Base-by-base conservation (phyloP, 1,140 invertebrate species). In the Diabrotica virgifera region DNA sequence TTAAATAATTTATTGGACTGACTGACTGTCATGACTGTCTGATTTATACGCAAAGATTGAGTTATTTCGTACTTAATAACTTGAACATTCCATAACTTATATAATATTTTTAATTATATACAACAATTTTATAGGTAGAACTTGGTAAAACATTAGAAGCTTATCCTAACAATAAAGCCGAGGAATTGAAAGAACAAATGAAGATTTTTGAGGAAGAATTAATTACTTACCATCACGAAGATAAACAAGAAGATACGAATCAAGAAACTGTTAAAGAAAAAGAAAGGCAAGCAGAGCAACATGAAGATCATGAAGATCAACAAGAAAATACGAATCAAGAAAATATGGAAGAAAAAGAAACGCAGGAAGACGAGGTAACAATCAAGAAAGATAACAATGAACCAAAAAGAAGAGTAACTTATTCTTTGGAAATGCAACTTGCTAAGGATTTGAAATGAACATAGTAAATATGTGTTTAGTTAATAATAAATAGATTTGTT, bases 371-470 rank as follows among this genome's bases (percentile, higher is more conserved):
- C 63, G 36, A 10, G 7, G 10, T 10, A 9, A 37, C 6, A 60
- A n/a, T 5, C 12, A 38, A 66, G 5, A 50, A 54, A 35, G 46
- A 60, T 0, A 51, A 62, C 52, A 38, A 12, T 10, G 14, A 68
- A 40, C 35, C 69, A 5, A 69, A 69, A 57, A 60, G 72, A 55
- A 65, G 65, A 12, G 62, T 73, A 50, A 69, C 62, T 12, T 71
- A 72, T 65, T 73, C 72, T 52, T 65, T 77, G 54, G 76, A 77
- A 59, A 74, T 77, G 74, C 74, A 76, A 64, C 57, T 77, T 40
- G 76, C 74, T 4, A 66, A 70, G 65, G 56, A 72, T 38, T 64
- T 38, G 7, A 35, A 46, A 24, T 24, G 4, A 24, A 24, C 1
- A 24, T 4, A 24, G 4, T 1, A 24, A 24, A 24, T 24, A 24